Conservation (phyloP, 2,888 invertebrate species). For the Chrysotoxum bicinctum region DNA sequence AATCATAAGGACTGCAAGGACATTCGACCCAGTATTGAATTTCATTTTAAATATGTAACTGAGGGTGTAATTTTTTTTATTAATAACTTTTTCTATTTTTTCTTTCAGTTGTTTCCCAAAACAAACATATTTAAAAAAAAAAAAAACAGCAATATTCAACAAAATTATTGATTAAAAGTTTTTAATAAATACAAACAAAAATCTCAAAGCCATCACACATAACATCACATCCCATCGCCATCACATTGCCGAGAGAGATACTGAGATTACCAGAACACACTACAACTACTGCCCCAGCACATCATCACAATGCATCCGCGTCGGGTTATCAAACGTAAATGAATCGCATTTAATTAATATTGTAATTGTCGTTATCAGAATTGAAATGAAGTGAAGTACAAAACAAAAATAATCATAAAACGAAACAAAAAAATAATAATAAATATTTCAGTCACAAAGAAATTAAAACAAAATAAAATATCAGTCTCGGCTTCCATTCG, state of each 20-base stretch:
- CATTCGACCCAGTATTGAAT: no score
- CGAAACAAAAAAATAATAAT: conserved; percentile 17
- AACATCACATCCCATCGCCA: not conserved
- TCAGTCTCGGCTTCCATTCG: conserved; percentile 35
- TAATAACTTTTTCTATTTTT: not conserved
- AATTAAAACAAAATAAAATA: conserved; percentile 25
- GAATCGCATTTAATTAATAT: conserved; percentile 63
- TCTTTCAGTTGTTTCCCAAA: not conserved
- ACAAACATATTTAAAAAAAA: not conserved
- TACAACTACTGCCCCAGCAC: conserved; percentile 38
- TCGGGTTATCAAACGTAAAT: conserved; percentile 61
- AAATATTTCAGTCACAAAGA: conserved; percentile 30
- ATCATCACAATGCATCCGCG: conserved; percentile 59
- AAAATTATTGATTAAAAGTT: conserved; percentile 1
- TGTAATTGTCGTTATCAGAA: conserved; percentile 63
- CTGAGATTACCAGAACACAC: conserved; percentile 36
- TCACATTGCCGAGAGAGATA: conserved; percentile 8
- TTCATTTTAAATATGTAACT: no score
- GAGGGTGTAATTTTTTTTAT: not conserved
- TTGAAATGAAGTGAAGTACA: conserved; percentile 62
- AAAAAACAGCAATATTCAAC: not conserved
- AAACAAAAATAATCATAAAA: conserved; percentile 52
- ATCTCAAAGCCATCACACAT: conserved; percentile 6
- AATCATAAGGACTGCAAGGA: no score
- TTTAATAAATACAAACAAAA: not conserved